Evolutionary conservation across 2,797 vertebrate genomes (phyloP), one percentile per base, ranked within the genome.

Genomic region (Hephaestus fuliginosus): DNA sequence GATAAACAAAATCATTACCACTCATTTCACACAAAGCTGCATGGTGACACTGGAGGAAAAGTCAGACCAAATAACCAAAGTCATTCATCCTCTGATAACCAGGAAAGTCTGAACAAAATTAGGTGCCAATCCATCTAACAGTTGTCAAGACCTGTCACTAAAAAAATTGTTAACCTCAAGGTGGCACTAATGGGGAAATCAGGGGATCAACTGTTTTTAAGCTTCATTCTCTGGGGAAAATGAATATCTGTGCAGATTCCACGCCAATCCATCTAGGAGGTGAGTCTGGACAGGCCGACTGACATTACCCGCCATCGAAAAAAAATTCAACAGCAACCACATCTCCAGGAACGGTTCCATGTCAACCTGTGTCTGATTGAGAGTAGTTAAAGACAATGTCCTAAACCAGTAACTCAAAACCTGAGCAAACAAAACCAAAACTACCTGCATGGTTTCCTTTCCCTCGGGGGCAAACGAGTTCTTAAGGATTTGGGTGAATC

Each of bases 401-500:
- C 22, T 52, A 64, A 48, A 74, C 22, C 28, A 72, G 44, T 43
- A 66, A 46, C 8, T 62, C 56, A 41, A n/a, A 55, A 56, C 5
- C n/a, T 61, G n/a, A 39, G 18, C 25, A 55, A 39, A 70, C 61
- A 39, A 64, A 74, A 36, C 20, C 7, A 49, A 76, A 85, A 74
- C 39, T 70, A 55, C 39, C 7, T 70, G 46, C 43, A 61, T 36
- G 28, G 41, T 58, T 76, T 77, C 10, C 28, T n/a, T 44, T 18
- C 43, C 44, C 36, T 28, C 25, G 1, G 6, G 22, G 30, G 48
- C 33, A 52, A 72, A 56, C 3, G 44, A 75, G 70, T 75, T 76
- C 66, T 73, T 69, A 74, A 75, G 70, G 72, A 69, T 82, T 30
- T 18, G 52, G 83, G 76, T 82, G 83, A 88, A 71, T 15, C 84